phyloP scores from a whole-genome alignment of 2,797 vertebrate species.

The Simalia tracyae region DNA sequence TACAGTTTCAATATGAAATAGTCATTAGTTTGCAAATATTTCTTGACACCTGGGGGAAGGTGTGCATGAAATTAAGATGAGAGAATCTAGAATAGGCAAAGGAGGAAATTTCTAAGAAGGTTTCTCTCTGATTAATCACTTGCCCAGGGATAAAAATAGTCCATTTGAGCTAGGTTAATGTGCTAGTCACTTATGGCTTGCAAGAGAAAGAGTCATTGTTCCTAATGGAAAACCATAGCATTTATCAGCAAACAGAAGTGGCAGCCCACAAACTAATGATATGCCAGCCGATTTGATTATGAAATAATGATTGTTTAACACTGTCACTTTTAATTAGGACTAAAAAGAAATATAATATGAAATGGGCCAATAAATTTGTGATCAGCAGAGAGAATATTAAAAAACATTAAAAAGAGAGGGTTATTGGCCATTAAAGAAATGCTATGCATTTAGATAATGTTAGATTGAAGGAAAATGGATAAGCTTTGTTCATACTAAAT shows the following conservation, averaged over 20 bases:
- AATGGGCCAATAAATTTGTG: slow-evolving; percentile 46
- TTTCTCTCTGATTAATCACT: slow-evolving; percentile 12
- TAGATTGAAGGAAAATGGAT: slow-evolving; percentile 52
- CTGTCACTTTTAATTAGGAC: slow-evolving; percentile 66
- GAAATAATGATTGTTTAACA: slow-evolving; percentile 60
- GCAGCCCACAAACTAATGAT: slow-evolving; percentile 55
- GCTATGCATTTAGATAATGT: slow-evolving; percentile 42
- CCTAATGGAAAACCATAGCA: slow-evolving; percentile 59
- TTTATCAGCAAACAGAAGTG: slow-evolving; percentile 64
- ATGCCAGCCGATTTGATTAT: slow-evolving; percentile 65
- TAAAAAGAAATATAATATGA: slow-evolving; percentile 55
- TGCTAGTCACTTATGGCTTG: slow-evolving; percentile 34
- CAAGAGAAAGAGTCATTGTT: slow-evolving; percentile 44
- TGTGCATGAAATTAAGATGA: slow-evolving; percentile 5
- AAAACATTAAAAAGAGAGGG: slow-evolving; percentile 39
- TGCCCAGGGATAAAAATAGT: slow-evolving; percentile 25
- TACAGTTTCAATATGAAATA: slow-evolving; percentile 17
- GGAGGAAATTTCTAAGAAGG: slow-evolving; percentile 5
- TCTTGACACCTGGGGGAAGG: slow-evolving; percentile 17
- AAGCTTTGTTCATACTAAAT: slow-evolving; percentile 51
- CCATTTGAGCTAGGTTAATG: slow-evolving; percentile 37
- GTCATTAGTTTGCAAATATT: slow-evolving; percentile 39
- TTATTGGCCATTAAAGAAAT: slow-evolving; percentile 52
- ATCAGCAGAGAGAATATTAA: slow-evolving; percentile 38
- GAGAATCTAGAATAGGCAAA: slow-evolving; percentile 15